These are phyloP conservation scores for Chaetorhynchus papuensis DNA, from an alignment of 2,113 vertebrate genomes.

Conservation along the genomic window DNA sequence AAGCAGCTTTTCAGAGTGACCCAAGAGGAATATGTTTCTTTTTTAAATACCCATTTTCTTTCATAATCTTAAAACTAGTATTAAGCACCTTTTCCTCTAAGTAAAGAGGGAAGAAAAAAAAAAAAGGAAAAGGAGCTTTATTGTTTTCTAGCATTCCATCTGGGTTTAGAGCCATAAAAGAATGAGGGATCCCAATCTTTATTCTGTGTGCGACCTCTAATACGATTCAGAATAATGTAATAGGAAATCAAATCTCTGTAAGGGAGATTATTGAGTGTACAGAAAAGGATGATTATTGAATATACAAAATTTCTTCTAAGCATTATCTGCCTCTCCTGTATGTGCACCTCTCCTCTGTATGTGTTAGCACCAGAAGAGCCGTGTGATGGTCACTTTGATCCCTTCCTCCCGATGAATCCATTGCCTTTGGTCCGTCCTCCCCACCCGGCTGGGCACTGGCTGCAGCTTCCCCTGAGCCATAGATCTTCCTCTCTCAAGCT, in stretches of 20 bases:
- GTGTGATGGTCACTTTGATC: background rate
- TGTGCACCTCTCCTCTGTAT: background rate
- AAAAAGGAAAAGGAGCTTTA: background rate
- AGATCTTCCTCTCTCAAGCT: background rate
- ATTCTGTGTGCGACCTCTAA: background rate
- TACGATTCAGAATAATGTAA: background rate
- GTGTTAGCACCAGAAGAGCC: background rate
- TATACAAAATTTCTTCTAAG: background rate
- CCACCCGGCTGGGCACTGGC: background rate
- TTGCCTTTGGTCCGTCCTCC: background rate
- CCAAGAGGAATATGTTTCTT: constrained; percentile 34
- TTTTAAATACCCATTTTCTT: constrained; percentile 33
- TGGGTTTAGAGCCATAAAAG: background rate
- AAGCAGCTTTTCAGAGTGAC: constrained; percentile 23
- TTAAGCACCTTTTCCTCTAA: constrained; percentile 12
- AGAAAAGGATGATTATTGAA: background rate
- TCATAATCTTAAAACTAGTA: background rate
- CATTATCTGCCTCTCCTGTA: background rate
- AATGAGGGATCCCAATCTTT: background rate
- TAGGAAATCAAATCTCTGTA: background rate
- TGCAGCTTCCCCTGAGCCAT: background rate
- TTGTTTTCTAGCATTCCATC: background rate
- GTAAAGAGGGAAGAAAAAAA: fast-evolving
- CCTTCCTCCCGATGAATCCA: fast-evolving
- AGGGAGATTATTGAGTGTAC: background rate